Base-by-base conservation (phyloP, 2,888 invertebrate species). In the Adelphocoris suturalis region DNA sequence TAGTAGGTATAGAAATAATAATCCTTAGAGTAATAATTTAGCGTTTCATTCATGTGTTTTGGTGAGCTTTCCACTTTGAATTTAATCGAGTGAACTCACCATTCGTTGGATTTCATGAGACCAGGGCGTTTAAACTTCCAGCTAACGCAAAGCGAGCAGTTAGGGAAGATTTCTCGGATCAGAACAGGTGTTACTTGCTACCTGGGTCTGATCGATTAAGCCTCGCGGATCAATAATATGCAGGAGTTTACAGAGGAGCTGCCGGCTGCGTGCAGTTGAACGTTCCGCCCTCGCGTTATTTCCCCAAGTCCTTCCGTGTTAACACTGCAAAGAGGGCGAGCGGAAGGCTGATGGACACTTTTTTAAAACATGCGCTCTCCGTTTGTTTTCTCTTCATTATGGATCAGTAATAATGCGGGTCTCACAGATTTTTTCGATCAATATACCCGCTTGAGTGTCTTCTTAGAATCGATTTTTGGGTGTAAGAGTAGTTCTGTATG, bases 101-200 rank as follows among this genome's bases (percentile, higher is more conserved):
- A 37, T 52, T 85, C 85, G 85, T 28, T 55, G 23, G 55, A 61
- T 27, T 57, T 85, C 85, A 85, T 85, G 61, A 57, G 61, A 85
- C 7, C 85, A 37, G 28, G 37, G 3, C 13, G 61, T 48, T 14
- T 52, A 61, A n/a, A 76, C 28, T 78, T 19, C 46, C 76, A 27
- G 27, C 23, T 4, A 37, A 19, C 4, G 14, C 13, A 27, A 37
- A 76, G 37, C 27, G 76, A n/a, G 57, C n/a, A n/a, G n/a, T 52
- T 11, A 11, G 16, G 5, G 57, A 37, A 0, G 28, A 78, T 46
- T 19, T n/a, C 47, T 19, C 78, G 9, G 1, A 19, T 7, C 46
- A 16, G 37, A 78, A 37, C 37, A 78, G 78, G 78, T 78, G 78
- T 46, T 37, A 47, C 68, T 68, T n/a, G 16, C 14, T 52, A 52